Evolutionary conservation across 2,797 vertebrate genomes (phyloP).

Genomic region (Merluccius polli): DNA sequence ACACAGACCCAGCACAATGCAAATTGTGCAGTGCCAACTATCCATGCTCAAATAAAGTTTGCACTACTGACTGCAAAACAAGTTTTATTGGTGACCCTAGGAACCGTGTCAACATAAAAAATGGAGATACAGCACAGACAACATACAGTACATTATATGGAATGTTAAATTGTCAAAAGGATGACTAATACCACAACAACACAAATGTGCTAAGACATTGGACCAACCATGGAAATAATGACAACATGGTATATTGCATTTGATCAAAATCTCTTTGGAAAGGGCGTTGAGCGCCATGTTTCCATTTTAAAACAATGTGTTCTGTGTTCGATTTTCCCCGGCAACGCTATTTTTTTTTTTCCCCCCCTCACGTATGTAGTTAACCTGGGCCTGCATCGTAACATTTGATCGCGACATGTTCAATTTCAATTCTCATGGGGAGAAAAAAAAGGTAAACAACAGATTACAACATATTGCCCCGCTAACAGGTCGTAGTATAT

Average conservation of each 20-base stretch:
- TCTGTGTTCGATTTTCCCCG: slow-evolving; percentile 36
- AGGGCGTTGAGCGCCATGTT: slow-evolving; percentile 43
- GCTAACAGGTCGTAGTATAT: slow-evolving; percentile 44
- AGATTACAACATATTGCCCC: slow-evolving; percentile 33
- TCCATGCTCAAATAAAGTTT: slow-evolving; percentile 37
- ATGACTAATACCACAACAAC: slow-evolving; percentile 42
- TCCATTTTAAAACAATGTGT: slow-evolving; percentile 43
- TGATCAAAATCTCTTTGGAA: slow-evolving; percentile 47
- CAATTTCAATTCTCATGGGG: slow-evolving; percentile 20
- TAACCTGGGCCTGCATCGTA: slow-evolving; percentile 26
- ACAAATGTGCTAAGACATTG: slow-evolving; percentile 28
- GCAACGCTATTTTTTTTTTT: slow-evolving; percentile 37
- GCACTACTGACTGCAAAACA: slow-evolving; percentile 34
- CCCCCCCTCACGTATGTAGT: slow-evolving; percentile 23
- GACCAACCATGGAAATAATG: slow-evolving; percentile 38
- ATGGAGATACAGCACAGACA: slow-evolving; percentile 32
- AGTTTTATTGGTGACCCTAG: slow-evolving; percentile 64
- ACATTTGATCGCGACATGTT: slow-evolving; percentile 41
- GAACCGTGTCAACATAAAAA: slow-evolving; percentile 52
- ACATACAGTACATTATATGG: slow-evolving; percentile 54
- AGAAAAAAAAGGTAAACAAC: slow-evolving; percentile 17
- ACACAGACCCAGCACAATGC: slow-evolving; percentile 11
- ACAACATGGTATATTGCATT: slow-evolving; percentile 62
- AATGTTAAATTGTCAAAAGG: slow-evolving; percentile 64
- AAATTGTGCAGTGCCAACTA: slow-evolving; percentile 7